Evolutionary conservation across 2,888 invertebrate species (phyloP), one percentile per base, ranked within the genome.

Genomic region (Melipona bicolor): DNA sequence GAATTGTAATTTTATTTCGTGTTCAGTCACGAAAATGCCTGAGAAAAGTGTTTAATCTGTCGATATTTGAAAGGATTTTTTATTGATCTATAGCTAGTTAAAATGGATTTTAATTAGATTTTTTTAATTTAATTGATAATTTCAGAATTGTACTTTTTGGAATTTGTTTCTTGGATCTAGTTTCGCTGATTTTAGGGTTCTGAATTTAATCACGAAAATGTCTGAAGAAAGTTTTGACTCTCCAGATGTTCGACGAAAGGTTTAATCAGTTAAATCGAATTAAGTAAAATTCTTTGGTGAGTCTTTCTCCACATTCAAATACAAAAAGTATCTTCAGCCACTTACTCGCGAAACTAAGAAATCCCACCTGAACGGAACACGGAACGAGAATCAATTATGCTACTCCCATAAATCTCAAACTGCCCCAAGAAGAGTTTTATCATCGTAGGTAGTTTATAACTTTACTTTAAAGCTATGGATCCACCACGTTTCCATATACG

Each of bases 351-450:
- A 27, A 68, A 27, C 50, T 50, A 19, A 68, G 50, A 68, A 68
- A 50, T 50, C 68, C 11, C 68, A 19, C 11, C 9, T 11, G 50
- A 9, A 27, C 24, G 36, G 56, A 32, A 67, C 65, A 5, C 17
- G 4, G 24, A 54, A 24, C 24, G 54, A 21, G 74, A 65, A 75
- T 75, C 74, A 75, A 75, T 75, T 65, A 75, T 75, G 32, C 54
- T 27, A 21, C n/a, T 54, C 43, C 24, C 24, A 43, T 75, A 75
- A 75, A 75, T 75, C 74, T 65, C 64, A 4, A 67, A 36, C 43
- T 56, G 43, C 24, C 19, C 52, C 5, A 15, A 56, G 65, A 75
- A 24, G 54, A 75, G 65, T 43, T 74, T 74, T 65, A 74, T 74
- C 74, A 52, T 50, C 64, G 52, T 32, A 13, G 64, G 36, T 36